Evolutionary conservation across 2,797 vertebrate genomes (phyloP).

Genomic region (Gastrophryne carolinensis): DNA sequence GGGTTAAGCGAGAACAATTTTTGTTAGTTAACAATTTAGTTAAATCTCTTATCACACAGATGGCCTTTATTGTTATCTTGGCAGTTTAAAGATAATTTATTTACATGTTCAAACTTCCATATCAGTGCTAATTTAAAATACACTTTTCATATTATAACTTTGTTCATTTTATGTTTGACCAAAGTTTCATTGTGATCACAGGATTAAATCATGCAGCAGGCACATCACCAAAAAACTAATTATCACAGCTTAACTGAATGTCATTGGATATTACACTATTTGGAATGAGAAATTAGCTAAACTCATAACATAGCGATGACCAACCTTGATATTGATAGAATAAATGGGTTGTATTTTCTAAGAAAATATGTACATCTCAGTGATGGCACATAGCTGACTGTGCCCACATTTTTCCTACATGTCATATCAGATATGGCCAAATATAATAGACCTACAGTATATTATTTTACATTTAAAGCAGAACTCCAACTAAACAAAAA

Average conservation of each 20-base stretch:
- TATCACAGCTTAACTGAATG: neutral
- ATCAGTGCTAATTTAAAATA: neutral
- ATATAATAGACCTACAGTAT: no score
- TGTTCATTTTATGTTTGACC: neutral
- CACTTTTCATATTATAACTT: neutral
- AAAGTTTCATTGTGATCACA: neutral
- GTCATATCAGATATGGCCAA: no score
- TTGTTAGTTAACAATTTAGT: no score
- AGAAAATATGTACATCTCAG: no score
- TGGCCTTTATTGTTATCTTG: no score
- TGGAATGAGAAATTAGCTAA: neutral
- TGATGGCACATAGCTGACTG: no score
- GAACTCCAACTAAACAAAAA: no score
- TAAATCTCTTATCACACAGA: no score
- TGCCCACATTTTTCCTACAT: no score
- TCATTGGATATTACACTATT: neutral
- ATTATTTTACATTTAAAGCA: no score
- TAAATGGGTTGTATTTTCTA: neutral
- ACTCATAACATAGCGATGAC: neutral
- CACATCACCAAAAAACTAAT: neutral
- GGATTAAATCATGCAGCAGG: neutral
- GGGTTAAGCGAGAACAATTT: no score
- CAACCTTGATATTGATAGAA: no score
- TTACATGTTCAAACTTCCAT: neutral
- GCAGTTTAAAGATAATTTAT: neutral